Base-by-base conservation (phyloP, 2,113 vertebrate genomes). In the Oxyruncus cristatus region DNA sequence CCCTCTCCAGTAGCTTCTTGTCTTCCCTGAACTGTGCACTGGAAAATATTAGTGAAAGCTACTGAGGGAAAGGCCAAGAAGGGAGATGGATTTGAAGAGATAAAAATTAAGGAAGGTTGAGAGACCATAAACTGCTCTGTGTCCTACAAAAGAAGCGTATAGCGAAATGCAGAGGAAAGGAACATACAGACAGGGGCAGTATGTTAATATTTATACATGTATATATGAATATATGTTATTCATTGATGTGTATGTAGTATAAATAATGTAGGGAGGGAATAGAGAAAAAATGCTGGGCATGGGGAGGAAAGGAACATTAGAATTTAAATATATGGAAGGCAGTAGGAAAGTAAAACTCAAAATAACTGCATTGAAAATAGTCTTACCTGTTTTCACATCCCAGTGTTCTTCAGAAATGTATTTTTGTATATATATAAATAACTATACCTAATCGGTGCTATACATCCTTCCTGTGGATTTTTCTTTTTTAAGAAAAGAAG, bases 141-240 rank as follows among this genome's bases (percentile, higher is more conserved):
- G 20, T 47, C 21, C 41, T 47, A 24, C 35, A 27, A 18, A 76
- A 50, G 33, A 32, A 58, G 4, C 23, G 3, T 26, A 4, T 5
- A 13, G 63, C 12, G 46, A 70, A 53, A 24, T 28, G 53, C 18
- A 47, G 39, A 65, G 76, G 58, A 17, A 65, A 30, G 46, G 27
- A 9, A 20, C 9, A 3, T 26, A 11, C 0, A 0, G 28, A 22
- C 8, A 53, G n/a, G 39, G 35, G 18, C n/a, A 10, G 22, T 22
- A 8, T 15, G 20, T 50, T n/a, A 37, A 19, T 46, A 12, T 58
- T 58, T 35, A 35, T 59, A 35, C 10, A 59, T 59, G 3, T 33
- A 4, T n/a, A 5, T 39, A 8, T 49, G 21, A 33, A 17, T 63
- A 49, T 10, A 15, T 71, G 0, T 41, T 53, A 20, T 7, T 77